Evolutionary conservation across 2,797 vertebrate genomes (phyloP), one percentile per base, ranked within the genome.

Genomic region (Chaetodon trifasciatus): DNA sequence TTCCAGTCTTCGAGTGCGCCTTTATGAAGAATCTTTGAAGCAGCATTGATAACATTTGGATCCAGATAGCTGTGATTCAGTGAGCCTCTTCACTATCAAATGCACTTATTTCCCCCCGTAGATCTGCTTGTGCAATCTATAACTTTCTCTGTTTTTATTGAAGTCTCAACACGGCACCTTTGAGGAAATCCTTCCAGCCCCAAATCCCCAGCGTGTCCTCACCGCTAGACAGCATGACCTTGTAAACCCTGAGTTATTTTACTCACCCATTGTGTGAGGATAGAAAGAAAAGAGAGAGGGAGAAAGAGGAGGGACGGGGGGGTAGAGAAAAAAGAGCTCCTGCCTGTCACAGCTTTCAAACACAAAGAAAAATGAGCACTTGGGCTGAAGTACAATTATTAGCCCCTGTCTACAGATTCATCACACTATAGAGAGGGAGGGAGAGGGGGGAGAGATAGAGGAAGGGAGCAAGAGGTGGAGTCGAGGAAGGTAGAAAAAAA

Each of bases 381-480:
- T 90, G 92, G 90, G 91, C 94, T 94, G 92, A 93, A 96, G 94
- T 94, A 95, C 95, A 95, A 95, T 95, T 94, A 96, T 95, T 96
- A 94, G 94, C 94, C 88, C 93, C 94, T 95, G 94, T 95, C 93
- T 93, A 93, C 93, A 96, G 95, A 96, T 96, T 96, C 96, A 96
- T 96, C 96, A 95, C 91, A 86, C 86, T 91, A 85, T 76, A 89
- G 86, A 88, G 91, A 78, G 87, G 78, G 86, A 80, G 85, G 72
- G 76, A 63, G 80, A 52, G 62, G 58, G 69, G 62, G 23, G 77
- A 49, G 74, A 49, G 40, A 63, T 16, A 53, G 62, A 70, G 57
- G 78, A 77, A 70, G 5, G 40, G 79, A 69, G 81, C 60, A 58
- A 74, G 71, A 66, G 77, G 83, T 77, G 84, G 81, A 75, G 85